Percentiles rank a stretch among this genome's conserved stretches.
phyloP scores from a whole-genome alignment of 2,797 vertebrate genomes.

The Echiichthys vipera region DNA sequence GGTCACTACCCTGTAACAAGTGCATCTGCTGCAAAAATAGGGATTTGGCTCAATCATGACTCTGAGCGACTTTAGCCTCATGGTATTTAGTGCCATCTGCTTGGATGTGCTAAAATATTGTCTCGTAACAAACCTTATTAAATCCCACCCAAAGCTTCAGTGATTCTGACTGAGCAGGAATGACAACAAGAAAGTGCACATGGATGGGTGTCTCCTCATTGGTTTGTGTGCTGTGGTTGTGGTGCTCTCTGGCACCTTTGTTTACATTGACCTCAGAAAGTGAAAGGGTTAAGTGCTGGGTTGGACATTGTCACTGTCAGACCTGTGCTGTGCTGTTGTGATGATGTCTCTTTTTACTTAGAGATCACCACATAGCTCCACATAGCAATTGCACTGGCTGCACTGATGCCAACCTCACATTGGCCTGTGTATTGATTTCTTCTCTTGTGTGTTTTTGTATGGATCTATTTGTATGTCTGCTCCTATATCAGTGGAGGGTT shows the following conservation, averaged over 20 bases:
- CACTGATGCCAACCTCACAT: constrained; percentile 36
- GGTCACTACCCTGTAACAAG: constrained; percentile 66
- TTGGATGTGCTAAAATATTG: constrained; percentile 36
- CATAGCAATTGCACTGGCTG: constrained; percentile 29
- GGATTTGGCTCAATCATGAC: constrained; percentile 48
- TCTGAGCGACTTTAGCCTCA: constrained; percentile 48
- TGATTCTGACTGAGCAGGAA: constrained; percentile 14
- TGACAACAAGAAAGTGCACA: constrained; percentile 7
- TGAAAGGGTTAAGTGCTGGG: constrained; percentile 60
- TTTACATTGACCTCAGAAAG: constrained; percentile 39
- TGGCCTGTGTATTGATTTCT: constrained; percentile 67
- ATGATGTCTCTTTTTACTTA: constrained; percentile 49
- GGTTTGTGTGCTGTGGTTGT: constrained; percentile 12
- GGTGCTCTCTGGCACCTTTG: constrained; percentile 32
- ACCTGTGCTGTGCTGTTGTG: constrained; percentile 40
- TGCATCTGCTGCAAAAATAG: constrained; percentile 67
- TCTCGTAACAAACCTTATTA: constrained; percentile 36
- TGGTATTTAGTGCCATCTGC: constrained; percentile 45
- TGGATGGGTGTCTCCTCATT: constrained; percentile 24
- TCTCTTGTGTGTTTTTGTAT: constrained; percentile 39
- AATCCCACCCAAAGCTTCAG: constrained; percentile 27
- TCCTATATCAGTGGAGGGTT: constrained; percentile 26
- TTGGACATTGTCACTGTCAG: constrained; percentile 50
- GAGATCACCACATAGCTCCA: constrained; percentile 32
- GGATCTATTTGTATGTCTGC: constrained; percentile 34